Evolutionary conservation across 2,888 invertebrate genomes (phyloP).

Genomic region (Diarsia rubi): DNA sequence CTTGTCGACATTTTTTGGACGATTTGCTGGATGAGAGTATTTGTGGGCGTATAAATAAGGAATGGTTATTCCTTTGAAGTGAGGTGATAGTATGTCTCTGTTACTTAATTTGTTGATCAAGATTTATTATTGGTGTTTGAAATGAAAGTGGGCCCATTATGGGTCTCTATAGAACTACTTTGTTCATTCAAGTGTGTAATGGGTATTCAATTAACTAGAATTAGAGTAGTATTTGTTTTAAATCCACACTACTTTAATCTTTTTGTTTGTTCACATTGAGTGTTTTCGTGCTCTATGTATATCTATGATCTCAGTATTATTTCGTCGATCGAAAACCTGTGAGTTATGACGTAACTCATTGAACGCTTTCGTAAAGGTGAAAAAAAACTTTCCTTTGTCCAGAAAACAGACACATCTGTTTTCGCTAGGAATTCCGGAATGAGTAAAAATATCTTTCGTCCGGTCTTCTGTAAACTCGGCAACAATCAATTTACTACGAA

Average conservation of each 20-base stretch:
- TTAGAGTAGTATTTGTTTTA: neutral
- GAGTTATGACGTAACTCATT: slow-evolving; percentile 30
- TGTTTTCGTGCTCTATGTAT: neutral
- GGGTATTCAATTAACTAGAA: neutral
- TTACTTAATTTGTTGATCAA: slow-evolving; percentile 20
- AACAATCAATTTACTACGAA: slow-evolving; percentile 11
- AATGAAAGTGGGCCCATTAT: slow-evolving; percentile 22
- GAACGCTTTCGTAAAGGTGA: slow-evolving; percentile 42
- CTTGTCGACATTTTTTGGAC: slow-evolving; percentile 42
- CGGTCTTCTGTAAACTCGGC: slow-evolving; percentile 23
- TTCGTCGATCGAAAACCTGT: neutral
- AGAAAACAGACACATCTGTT: slow-evolving; percentile 12
- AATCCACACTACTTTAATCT: neutral
- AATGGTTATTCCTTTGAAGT: slow-evolving; percentile 31
- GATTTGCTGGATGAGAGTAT: slow-evolving; percentile 36
- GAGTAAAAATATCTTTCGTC: slow-evolving; percentile 40
- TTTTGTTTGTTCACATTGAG: neutral
- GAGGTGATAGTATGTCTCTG: slow-evolving; percentile 15
- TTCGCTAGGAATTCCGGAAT: slow-evolving; percentile 25
- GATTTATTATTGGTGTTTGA: slow-evolving; percentile 19
- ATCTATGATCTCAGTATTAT: neutral
- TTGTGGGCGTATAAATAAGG: slow-evolving; percentile 34
- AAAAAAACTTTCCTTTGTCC: slow-evolving; percentile 52
- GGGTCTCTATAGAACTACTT: slow-evolving; percentile 9
- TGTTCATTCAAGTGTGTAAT: slow-evolving; percentile 7